Conservation (phyloP, 2,888 invertebrate genomes). For the Lasioglossum lativentre region DNA sequence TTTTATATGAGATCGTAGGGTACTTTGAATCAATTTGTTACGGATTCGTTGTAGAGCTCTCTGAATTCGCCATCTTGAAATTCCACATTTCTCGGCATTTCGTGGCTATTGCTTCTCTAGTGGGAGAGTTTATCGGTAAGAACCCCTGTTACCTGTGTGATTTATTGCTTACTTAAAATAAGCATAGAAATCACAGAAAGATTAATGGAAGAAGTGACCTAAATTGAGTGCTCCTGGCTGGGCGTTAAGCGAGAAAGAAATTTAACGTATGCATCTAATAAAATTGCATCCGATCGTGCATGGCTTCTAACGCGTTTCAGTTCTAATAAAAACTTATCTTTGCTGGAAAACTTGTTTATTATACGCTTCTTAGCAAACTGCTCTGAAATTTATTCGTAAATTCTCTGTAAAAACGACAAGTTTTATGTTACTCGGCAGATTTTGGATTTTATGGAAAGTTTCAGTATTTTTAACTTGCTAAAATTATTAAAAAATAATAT, state of each 20-base stretch:
- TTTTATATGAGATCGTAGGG: background rate
- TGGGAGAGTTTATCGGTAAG: conserved; percentile 8
- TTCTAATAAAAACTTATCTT: background rate
- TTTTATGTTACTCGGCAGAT: background rate
- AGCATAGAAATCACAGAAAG: conserved; percentile 15
- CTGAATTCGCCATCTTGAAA: background rate
- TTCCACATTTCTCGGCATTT: conserved; percentile 13
- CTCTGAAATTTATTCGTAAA: background rate
- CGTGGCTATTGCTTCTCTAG: conserved; percentile 6
- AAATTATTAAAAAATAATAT: no score
- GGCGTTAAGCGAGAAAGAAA: background rate
- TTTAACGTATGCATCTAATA: conserved; percentile 2
- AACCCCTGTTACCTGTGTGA: background rate
- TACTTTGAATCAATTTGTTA: conserved; percentile 7
- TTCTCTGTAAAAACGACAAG: background rate
- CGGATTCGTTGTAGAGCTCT: background rate
- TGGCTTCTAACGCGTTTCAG: background rate
- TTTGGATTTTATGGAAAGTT: background rate
- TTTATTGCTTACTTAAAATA: conserved; percentile 18
- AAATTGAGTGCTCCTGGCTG: conserved; percentile 13
- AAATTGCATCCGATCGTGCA: background rate
- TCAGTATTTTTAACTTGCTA: background rate
- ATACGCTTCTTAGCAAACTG: background rate
- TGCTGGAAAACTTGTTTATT: background rate
- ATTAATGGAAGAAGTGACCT: conserved; percentile 23